Base-by-base conservation (phyloP, 37 sponge, comb jelly and placozoan genomes). In the Agelas oroides region DNA sequence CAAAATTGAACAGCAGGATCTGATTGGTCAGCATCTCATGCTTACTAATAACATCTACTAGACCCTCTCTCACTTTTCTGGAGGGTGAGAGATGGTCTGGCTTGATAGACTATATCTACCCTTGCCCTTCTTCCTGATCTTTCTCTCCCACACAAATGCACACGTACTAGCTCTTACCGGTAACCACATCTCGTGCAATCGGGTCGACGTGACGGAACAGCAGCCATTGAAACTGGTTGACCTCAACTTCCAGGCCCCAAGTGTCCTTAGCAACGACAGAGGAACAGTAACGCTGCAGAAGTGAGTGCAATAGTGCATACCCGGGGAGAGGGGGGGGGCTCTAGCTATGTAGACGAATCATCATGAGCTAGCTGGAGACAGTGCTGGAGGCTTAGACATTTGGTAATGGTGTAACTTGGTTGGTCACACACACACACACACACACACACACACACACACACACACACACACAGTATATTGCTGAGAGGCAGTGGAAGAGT, bases 341-440 rank as follows among this genome's bases (percentile, higher is more conserved):
- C n/a, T n/a, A n/a, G n/a, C n/a, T n/a, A n/a, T n/a, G n/a, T n/a
- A n/a, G n/a, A n/a, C n/a, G n/a, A n/a, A n/a, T n/a, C n/a, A n/a
- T n/a, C n/a, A n/a, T n/a, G n/a, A n/a, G n/a, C n/a, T n/a, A n/a
- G n/a, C n/a, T n/a, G n/a, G n/a, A n/a, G n/a, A n/a, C n/a, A n/a
- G n/a, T n/a, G n/a, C n/a, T n/a, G n/a, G n/a, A n/a, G n/a, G n/a
- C n/a, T n/a, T n/a, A n/a, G n/a, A n/a, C n/a, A n/a, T n/a, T n/a
- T n/a, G n/a, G n/a, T n/a, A n/a, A n/a, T n/a, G n/a, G n/a, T n/a
- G n/a, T n/a, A n/a, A n/a, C n/a, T n/a, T n/a, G n/a, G n/a, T 46
- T 46, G 46, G 6, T 12, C 77, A 76, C 77, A 76, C 61, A 57
- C 77, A 76, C 77, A 76, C 77, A 57, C 77, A 76, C 77, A 76